phyloP scores from a whole-genome alignment of 2,113 vertebrate genomes.

The Charadrius vociferus region DNA sequence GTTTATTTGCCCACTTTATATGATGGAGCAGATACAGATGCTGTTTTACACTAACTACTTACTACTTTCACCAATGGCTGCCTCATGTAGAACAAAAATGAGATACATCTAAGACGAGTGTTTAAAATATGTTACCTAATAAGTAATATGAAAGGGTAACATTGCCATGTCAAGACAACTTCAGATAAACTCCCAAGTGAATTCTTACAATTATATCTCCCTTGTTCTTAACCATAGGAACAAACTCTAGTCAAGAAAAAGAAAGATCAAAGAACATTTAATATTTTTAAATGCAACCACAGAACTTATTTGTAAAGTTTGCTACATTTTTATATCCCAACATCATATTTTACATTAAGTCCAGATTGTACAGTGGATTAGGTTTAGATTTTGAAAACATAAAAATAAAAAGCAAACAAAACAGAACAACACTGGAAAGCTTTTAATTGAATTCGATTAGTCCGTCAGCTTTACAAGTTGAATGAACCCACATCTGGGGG shows the following conservation, averaged over 20 bases:
- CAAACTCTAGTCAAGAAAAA: slow-evolving; percentile 32
- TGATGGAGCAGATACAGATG: background rate
- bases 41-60: background rate
- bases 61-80: background rate
- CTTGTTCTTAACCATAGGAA: slow-evolving; percentile 23
- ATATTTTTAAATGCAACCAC: slow-evolving; percentile 26
- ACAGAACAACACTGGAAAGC: background rate
- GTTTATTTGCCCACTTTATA: background rate
- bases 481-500: slow-evolving; percentile 7
- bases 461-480: background rate
- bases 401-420: slow-evolving; percentile 7
- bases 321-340: slow-evolving; percentile 11
- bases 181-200: background rate
- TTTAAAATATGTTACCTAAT: background rate
- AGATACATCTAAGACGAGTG: background rate
- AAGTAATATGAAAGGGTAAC: background rate
- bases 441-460: background rate
- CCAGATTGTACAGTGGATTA: slow-evolving; percentile 20
- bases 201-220: background rate
- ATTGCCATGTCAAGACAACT: background rate
- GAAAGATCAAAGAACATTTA: slow-evolving; percentile 37
- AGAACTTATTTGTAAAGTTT: slow-evolving; percentile 21
- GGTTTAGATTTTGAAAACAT: background rate
- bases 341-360: slow-evolving; percentile 40
- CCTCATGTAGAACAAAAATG: background rate